A percentile compares a stretch with the other conserved stretches of the same genome.
Conservation (phyloP, 1,140 invertebrate species). For the Eupristina koningsbergeri region DNA sequence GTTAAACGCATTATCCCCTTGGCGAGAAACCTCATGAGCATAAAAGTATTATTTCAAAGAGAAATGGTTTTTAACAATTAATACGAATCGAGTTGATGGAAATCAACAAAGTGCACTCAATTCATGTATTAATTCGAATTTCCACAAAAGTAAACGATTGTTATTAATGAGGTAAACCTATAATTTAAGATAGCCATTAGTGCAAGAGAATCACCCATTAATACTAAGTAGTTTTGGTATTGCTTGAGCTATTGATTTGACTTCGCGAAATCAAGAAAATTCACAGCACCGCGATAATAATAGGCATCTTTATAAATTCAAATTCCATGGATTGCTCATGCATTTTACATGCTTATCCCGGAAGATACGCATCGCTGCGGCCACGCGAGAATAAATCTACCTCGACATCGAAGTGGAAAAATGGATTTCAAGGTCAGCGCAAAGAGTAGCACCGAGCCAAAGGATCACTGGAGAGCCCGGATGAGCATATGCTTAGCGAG, state of each 20-base stretch:
- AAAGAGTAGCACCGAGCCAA: not conserved
- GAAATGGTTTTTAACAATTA: not conserved
- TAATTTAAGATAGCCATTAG: too few relatives aligned
- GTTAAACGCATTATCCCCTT: not conserved
- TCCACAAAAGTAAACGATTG: not conserved
- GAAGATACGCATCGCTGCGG: not conserved
- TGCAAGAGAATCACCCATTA: not conserved
- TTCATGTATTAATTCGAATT: not conserved
- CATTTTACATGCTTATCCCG: too few relatives aligned
- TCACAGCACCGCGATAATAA: not conserved
- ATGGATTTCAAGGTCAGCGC: constrained; percentile 48
- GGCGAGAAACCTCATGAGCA: not conserved
- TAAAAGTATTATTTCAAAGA: constrained; percentile 5
- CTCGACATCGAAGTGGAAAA: constrained; percentile 42
- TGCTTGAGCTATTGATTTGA: not conserved
- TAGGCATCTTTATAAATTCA: not conserved
- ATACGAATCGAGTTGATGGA: not conserved
- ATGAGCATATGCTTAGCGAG: constrained; percentile 42
- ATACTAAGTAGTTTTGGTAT: not conserved
- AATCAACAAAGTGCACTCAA: not conserved
- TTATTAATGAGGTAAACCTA: not conserved
- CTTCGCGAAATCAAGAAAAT: not conserved
- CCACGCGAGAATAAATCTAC: constrained; percentile 33
- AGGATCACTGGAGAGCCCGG: constrained; percentile 10
- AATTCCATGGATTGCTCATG: not conserved